A percentile compares a stretch with the other conserved stretches of the same genome.
Evolutionary conservation across 1,140 invertebrate genomes (phyloP).

Genomic region (Ostrea denselamellosa): DNA sequence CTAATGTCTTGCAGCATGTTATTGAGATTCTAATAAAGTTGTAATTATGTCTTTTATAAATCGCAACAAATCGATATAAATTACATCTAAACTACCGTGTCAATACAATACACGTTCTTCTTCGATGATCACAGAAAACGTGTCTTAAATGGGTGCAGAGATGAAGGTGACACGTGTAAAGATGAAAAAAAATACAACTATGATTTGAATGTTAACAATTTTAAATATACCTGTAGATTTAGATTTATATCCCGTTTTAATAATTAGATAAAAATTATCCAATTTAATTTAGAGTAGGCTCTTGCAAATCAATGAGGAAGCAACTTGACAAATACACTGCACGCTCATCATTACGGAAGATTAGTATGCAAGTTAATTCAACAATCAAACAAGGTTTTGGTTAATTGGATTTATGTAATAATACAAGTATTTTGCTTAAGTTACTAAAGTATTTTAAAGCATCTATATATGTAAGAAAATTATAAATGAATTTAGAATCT

Average conservation of each 20-base stretch:
- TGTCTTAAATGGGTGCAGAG: neutral
- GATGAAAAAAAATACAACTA: neutral
- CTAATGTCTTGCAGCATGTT: too few relatives aligned
- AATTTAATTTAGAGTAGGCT: neutral
- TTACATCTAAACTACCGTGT: neutral
- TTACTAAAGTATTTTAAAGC: neutral
- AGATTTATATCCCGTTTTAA: neutral
- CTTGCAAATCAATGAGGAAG: slow-evolving; percentile 9
- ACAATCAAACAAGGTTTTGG: neutral
- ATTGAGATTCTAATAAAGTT: too few relatives aligned
- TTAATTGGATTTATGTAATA: neutral
- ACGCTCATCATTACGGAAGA: slow-evolving; percentile 4
- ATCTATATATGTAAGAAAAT: too few relatives aligned
- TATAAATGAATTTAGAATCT: too few relatives aligned
- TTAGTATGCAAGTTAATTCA: neutral
- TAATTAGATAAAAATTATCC: slow-evolving; percentile 11
- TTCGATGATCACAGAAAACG: neutral
- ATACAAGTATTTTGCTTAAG: neutral
- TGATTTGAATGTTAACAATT: neutral
- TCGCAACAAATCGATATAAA: too few relatives aligned
- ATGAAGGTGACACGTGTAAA: neutral
- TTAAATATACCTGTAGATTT: neutral
- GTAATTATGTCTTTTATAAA: too few relatives aligned
- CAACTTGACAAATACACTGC: neutral
- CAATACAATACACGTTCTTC: neutral